Evolutionary conservation across 2,113 vertebrate genomes (phyloP).

Genomic region (Polyodon spathula): DNA sequence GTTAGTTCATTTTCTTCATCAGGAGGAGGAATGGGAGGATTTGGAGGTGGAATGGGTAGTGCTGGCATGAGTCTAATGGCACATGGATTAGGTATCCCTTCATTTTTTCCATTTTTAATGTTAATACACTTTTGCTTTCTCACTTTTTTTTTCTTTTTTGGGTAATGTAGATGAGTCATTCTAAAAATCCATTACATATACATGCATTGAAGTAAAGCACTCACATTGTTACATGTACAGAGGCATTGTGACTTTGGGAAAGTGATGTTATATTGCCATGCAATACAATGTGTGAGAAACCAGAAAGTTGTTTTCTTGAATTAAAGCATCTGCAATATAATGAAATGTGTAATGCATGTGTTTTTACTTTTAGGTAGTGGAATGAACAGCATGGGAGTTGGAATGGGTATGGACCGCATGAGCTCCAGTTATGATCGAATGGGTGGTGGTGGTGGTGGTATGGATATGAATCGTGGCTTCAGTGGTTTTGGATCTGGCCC

Average conservation of each 20-base stretch:
- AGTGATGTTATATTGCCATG: no score
- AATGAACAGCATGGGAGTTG: slow-evolving; percentile 75
- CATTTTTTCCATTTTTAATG: slow-evolving; percentile 26
- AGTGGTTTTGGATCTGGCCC: slow-evolving; percentile 61
- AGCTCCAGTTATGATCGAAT: slow-evolving; percentile 80
- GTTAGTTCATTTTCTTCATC: slow-evolving; percentile 43
- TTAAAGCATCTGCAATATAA: no score
- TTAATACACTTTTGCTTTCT: neutral
- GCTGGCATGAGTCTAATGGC: slow-evolving; percentile 84
- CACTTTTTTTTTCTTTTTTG: no score
- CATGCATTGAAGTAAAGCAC: no score
- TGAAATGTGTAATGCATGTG: slow-evolving; percentile 4
- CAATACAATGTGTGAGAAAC: no score
- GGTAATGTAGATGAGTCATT: neutral
- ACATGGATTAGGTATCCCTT: slow-evolving; percentile 81
- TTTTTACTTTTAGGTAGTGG: slow-evolving; percentile 50
- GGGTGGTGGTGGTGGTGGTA: slow-evolving; percentile 68
- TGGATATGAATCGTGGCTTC: slow-evolving; percentile 82
- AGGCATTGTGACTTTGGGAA: no score
- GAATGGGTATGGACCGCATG: slow-evolving; percentile 80
- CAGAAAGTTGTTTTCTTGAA: no score
- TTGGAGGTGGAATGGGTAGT: slow-evolving; percentile 82
- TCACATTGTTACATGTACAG: no score
- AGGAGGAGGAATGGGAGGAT: slow-evolving; percentile 82
- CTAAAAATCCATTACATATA: no score